Evolutionary conservation across 2,888 invertebrate species (phyloP), one percentile per base, ranked within the genome.

Genomic region (Papilio elwesi): DNA sequence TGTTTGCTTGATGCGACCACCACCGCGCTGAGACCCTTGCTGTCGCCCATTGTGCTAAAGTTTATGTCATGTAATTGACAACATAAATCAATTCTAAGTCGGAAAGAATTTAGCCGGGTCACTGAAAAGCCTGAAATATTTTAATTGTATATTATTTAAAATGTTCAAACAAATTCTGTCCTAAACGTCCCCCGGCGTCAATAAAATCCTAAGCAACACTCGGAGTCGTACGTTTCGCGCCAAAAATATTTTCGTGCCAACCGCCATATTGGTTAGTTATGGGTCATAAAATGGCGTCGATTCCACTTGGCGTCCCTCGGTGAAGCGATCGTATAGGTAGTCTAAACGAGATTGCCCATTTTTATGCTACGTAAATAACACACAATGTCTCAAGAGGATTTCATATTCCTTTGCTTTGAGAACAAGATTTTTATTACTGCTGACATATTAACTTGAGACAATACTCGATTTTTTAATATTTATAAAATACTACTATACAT

Each of bases 201-300:
- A 26, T 26, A 53, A 63, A 64, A 64, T 70, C 55, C 51, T 36
- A 13, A 43, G 43, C 6, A 43, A 13, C 76, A 78, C 78, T 80
- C 74, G 76, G 77, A 76, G 71, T 80, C 78, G 73, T 77, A 80
- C 80, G 82, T 81, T 83, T 43, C 43, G 43, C 43, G 43, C 43
- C 9, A 43, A 43, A 84, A 86, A 84, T 82, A 82, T 43, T 84
- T 85, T 81, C 80, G 80, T 76, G 76, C 80, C 79, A 78, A 77
- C 78, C 81, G 85, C 87, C 87, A 86, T 87, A 83, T 88, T 87
- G 85, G 79, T 78, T 80, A 80, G 86, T 85, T 87, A 87, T 85
- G 80, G 87, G 78, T 81, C 85, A 85, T 89, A 89, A 89, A 87
- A 81, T 80, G 80, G 79, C 78, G 78, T 78, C 79, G 79, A 80